These are phyloP conservation scores for Oncorhynchus nerka DNA, from an alignment of 2,113 vertebrate genomes.

Conservation along the genomic window DNA sequence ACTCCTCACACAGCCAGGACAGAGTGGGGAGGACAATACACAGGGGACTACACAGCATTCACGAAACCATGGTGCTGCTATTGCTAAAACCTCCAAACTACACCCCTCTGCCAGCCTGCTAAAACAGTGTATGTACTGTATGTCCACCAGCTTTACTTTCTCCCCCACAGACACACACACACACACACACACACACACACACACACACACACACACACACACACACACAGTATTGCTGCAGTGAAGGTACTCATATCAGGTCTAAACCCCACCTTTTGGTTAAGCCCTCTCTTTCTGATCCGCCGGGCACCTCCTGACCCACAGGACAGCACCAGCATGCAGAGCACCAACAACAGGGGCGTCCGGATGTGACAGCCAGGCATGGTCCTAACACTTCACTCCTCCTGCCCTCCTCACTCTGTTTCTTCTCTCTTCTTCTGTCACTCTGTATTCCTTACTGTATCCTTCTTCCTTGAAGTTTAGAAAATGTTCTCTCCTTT, in stretches of 20 bases:
- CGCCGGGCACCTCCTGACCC: slow-evolving; percentile 60
- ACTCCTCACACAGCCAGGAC: too few species aligned
- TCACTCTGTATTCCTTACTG: slow-evolving; percentile 14
- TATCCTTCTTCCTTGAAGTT: slow-evolving; percentile 11
- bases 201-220: neutral
- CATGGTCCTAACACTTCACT: slow-evolving; percentile 53
- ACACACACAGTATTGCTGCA: neutral
- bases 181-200: neutral
- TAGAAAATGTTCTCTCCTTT: slow-evolving; percentile 9
- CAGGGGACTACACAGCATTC: too few species aligned
- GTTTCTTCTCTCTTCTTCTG: slow-evolving; percentile 5
- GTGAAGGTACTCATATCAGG: slow-evolving; percentile 12
- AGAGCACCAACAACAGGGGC: slow-evolving; percentile 47
- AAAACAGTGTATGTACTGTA: slow-evolving; percentile 33
- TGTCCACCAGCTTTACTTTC: neutral
- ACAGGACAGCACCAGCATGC: slow-evolving; percentile 62
- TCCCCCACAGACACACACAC: neutral
- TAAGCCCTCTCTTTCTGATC: slow-evolving; percentile 73
- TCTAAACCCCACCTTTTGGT: slow-evolving; percentile 70
- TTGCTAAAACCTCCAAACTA: neutral
- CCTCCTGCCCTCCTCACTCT: slow-evolving; percentile 29
- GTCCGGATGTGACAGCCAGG: slow-evolving; percentile 23
- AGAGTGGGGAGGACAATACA: too few species aligned
- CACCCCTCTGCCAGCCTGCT: neutral
- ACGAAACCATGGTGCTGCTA: too few species aligned